Conservation (phyloP, 2,888 invertebrate species). For the Cheiracanthium punctorium region DNA sequence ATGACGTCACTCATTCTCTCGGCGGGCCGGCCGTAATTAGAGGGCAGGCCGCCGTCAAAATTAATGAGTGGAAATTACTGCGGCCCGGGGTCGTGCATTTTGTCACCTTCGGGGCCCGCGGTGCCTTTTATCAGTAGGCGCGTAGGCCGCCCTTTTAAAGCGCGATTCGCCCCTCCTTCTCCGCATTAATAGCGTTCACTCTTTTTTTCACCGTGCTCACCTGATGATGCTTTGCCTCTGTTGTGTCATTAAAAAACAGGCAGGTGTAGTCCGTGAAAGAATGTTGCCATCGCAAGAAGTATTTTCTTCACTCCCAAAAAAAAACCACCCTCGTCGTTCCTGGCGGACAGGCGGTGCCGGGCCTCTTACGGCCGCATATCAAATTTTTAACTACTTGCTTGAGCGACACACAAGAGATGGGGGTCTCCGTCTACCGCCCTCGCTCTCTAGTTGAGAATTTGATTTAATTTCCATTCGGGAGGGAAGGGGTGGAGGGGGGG, state of each 20-base stretch:
- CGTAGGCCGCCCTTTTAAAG: constrained; percentile 54
- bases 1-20: constrained; percentile 35
- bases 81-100: constrained; percentile 51
- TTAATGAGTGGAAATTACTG: constrained; percentile 68
- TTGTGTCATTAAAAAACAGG: constrained; percentile 36
- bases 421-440: too few relatives aligned
- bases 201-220: constrained; percentile 13
- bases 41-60: constrained; percentile 65
- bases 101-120: constrained; percentile 60
- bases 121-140: constrained; percentile 60
- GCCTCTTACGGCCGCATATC: constrained; percentile 39
- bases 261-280: constrained; percentile 47
- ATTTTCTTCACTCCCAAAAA: not conserved
- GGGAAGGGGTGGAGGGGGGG: too few relatives aligned
- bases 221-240: constrained; percentile 30
- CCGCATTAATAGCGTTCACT: constrained; percentile 22
- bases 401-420: not conserved
- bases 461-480: too few relatives aligned
- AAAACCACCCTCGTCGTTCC: constrained; percentile 41
- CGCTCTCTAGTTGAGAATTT: too few relatives aligned
- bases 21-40: constrained; percentile 55
- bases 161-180: constrained; percentile 42
- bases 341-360: constrained; percentile 24
- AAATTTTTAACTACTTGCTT: constrained; percentile 60
- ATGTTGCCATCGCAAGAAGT: constrained; percentile 20